Evolutionary conservation across 2,888 invertebrate genomes (phyloP), one percentile per base, ranked within the genome.

Genomic region (Drosophila sordidula): DNA sequence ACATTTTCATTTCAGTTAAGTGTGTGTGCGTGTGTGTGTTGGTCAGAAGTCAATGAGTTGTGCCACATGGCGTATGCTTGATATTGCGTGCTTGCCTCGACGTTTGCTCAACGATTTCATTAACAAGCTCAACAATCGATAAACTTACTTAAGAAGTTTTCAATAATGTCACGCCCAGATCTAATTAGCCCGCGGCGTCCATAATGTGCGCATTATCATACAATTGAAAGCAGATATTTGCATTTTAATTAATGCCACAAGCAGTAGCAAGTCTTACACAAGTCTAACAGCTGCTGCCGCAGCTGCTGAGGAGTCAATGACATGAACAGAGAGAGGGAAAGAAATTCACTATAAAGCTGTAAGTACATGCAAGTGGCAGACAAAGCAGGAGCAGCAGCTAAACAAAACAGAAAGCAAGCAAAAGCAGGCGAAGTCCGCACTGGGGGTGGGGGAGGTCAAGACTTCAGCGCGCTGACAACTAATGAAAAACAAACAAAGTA

Each of bases 401-500:
- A 74, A 55, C 66, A 58, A 70, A 36, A 26, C 26, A 22, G 12
- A 11, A 18, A 56, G 16, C 9, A 52, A 42, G 29, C 34, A 42
- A 39, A 26, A 26, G 39, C 45, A 39, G 29, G 34, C 11, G 9
- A 9, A 29, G 29, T 29, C 29, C 8, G 9, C 3, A 29, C 9
- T 8, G 9, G 29, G 9, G 16, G 1, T 1, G 2, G 32, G 41
- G 6, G 42, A 56, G 64, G 55, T 64, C 75, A 67, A 66, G 58
- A 41, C 58, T 45, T 46, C 42, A 49, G 54, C 52, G 55, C 29
- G 49, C 66, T 67, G 51, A 12, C 79, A 67, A 67, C 68, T 83
- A 88, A 88, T 83, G 83, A 82, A 86, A 88, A 78, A 54, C 77
- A 88, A 86, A 88, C 86, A 83, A 80, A 72, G 77, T 77, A 65